Evolutionary conservation across 2,797 vertebrate species (phyloP).

Genomic region (Arnoldichthys spilopterus): DNA sequence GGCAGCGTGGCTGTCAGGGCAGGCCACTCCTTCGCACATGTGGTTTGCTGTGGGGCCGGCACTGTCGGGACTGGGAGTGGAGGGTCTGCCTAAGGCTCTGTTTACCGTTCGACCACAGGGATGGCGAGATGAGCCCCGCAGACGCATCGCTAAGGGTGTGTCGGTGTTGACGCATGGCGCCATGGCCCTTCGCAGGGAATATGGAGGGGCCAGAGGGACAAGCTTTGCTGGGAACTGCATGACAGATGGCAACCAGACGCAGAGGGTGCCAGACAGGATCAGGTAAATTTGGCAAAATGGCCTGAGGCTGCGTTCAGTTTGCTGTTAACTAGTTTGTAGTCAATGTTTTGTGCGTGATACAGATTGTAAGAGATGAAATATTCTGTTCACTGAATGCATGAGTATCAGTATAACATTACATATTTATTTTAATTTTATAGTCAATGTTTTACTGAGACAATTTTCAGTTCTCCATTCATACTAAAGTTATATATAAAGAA

Average conservation of each 20-base stretch:
- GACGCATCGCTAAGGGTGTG: slow-evolving; percentile 88
- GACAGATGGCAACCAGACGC: slow-evolving; percentile 85
- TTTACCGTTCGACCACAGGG: slow-evolving; percentile 88
- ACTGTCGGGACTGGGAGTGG: slow-evolving; percentile 83
- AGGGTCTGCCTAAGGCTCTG: slow-evolving; percentile 86
- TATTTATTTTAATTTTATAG: too few relatives aligned
- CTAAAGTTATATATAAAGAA: too few relatives aligned
- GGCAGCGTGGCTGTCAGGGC: slow-evolving; percentile 84
- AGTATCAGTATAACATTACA: too few relatives aligned
- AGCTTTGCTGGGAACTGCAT: slow-evolving; percentile 89
- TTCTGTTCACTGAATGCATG: too few relatives aligned
- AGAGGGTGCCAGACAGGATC: slow-evolving; percentile 74
- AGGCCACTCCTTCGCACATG: slow-evolving; percentile 89
- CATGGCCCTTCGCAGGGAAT: slow-evolving; percentile 87
- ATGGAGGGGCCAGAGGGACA: slow-evolving; percentile 77
- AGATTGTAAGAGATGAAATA: too few relatives aligned
- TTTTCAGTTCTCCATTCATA: too few relatives aligned
- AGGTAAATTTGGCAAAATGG: slow-evolving; percentile 63
- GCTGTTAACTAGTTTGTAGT: neutral
- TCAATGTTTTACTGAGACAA: too few relatives aligned
- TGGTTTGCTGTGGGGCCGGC: slow-evolving; percentile 93
- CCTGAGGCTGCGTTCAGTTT: neutral
- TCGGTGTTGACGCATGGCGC: slow-evolving; percentile 91
- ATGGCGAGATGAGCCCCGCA: slow-evolving; percentile 81
- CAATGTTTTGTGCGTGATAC: too few relatives aligned